A percentile compares a stretch with the other conserved stretches of the same genome.
phyloP scores from a whole-genome alignment of 2,113 vertebrate genomes.

The Salminus brasiliensis region DNA sequence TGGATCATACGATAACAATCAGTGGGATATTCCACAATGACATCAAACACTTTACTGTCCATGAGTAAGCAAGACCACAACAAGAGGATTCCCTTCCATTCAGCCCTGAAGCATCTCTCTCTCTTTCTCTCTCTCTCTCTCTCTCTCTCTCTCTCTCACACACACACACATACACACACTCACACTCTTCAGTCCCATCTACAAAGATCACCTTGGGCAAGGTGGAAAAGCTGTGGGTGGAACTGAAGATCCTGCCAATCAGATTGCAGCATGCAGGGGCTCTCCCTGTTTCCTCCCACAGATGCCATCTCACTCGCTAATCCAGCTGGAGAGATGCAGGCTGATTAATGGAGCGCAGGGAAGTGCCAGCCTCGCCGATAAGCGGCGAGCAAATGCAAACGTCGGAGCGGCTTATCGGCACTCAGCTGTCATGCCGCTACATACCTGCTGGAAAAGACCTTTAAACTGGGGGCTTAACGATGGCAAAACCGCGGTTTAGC shows the following conservation, averaged over 20 bases:
- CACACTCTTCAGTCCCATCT: background rate
- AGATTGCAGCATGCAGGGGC: conserved; percentile 59
- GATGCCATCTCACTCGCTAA: conserved; percentile 15
- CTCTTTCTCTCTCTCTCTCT: background rate
- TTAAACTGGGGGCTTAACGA: conserved; percentile 36
- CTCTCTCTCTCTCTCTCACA: background rate
- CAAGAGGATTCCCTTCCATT: conserved; percentile 24
- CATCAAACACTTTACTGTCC: conserved; percentile 4
- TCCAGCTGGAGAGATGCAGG: background rate
- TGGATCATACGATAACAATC: background rate
- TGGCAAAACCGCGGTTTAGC: conserved; percentile 18
- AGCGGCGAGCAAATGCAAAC: conserved; percentile 58
- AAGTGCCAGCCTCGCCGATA: conserved; percentile 8
- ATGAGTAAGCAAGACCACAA: conserved; percentile 15
- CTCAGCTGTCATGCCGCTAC: conserved; percentile 34
- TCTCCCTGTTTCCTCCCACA: conserved; percentile 3
- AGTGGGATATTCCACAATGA: background rate
- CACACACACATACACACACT: no score
- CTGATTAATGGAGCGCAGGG: conserved; percentile 21
- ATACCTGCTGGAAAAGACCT: conserved; percentile 48
- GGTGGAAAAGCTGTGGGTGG: conserved; percentile 62
- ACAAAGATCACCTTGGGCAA: conserved; percentile 58
- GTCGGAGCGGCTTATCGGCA: conserved; percentile 45
- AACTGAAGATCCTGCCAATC: conserved; percentile 57
- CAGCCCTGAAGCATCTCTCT: conserved; percentile 5